Evolutionary conservation across 2,113 vertebrate species (phyloP).

Genomic region (Nyctereutes procyonoides): DNA sequence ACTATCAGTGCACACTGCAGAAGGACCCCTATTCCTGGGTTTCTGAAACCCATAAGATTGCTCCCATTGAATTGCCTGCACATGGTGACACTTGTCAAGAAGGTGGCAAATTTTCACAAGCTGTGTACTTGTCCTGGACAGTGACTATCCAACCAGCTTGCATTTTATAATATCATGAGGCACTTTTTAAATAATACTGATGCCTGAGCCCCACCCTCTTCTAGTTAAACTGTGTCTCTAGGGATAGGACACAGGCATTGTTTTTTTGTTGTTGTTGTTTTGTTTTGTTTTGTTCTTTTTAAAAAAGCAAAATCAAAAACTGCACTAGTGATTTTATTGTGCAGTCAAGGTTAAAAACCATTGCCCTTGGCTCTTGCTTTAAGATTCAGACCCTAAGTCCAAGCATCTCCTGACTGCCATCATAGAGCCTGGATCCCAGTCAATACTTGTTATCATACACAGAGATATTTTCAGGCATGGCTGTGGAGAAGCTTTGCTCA

Average conservation of each 20-base stretch:
- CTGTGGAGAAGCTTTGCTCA: background rate
- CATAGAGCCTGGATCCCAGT: background rate
- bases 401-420: no score
- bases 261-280: no score
- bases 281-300: background rate
- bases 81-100: background rate
- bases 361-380: background rate
- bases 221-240: background rate
- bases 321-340: background rate
- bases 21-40: background rate
- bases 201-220: background rate
- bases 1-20: background rate
- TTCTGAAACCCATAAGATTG: background rate
- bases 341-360: background rate
- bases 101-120: background rate
- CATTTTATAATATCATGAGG: background rate
- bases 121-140: background rate
- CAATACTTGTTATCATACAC: background rate
- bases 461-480: background rate
- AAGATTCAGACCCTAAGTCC: background rate
- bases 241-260: background rate
- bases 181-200: background rate
- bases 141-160: background rate
- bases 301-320: background rate
- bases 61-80: background rate